Base-by-base conservation (phyloP, 2,888 invertebrate species). In the Aplocera efformata region DNA sequence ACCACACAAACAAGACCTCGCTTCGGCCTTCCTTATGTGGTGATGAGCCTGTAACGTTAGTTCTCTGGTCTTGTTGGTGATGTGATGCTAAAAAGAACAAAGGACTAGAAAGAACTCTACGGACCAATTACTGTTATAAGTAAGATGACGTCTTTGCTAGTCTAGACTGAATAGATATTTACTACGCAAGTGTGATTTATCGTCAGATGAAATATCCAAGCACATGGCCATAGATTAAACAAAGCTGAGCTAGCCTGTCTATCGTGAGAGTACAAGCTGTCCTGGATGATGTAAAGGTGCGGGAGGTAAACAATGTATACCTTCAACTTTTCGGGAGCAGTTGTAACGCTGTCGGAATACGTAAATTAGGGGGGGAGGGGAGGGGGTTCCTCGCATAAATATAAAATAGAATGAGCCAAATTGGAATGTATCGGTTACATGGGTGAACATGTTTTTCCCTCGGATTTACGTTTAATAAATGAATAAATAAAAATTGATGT, bases 281-380 rank as follows among this genome's bases (percentile, higher is more conserved):
- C 0, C 1, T 4, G 7, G 0, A 8, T 9, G 27, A 25, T 13
- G 11, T 22, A 6, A 10, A 53, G 53, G 48, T 56, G 53, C 54
- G 54, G 52, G 57, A 63, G 58, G 47, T 44, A 46, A 53, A 53
- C 53, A 56, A 53, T 43, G 48, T 46, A 41, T 45, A 44, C 45
- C 41, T 37, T 37, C 35, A 50, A 56, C 39, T 53, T 56, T 50
- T 41, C 31, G 32, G 42, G 44, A 38, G 42, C 47, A 53, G 51
- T 56, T 51, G 39, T 35, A 47, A 44, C 53, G 48, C 34, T 44
- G 46, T 39, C 40, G 32, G 56, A 56, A 56, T 56, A 56, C 56
- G 48, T 53, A 56, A 51, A 53, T 56, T 51, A 50, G 37, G 52
- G n/a, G n/a, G n/a, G n/a, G n/a, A n/a, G n/a, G n/a, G n/a, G n/a